phyloP scores from a whole-genome alignment of 2,113 vertebrate genomes.

The Tragelaphus imberbis region DNA sequence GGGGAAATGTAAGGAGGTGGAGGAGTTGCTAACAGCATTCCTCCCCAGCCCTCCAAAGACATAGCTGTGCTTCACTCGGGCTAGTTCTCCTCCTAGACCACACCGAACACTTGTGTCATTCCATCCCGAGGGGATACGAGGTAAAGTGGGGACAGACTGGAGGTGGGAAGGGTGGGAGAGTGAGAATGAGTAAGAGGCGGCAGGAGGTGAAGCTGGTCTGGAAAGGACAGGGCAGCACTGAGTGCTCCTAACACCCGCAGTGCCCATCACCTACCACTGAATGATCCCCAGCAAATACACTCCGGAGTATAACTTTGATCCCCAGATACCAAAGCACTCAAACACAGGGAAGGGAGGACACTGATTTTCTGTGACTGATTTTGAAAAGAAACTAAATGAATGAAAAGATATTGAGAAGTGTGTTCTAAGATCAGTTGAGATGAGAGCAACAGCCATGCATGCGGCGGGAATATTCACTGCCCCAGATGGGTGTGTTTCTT shows the following conservation, averaged over 20 bases:
- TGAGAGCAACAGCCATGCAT: fast-evolving
- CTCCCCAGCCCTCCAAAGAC: neutral
- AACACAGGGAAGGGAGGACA: neutral
- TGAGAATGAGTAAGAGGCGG: neutral
- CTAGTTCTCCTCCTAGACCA: neutral
- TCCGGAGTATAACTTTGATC: neutral
- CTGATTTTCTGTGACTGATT: neutral
- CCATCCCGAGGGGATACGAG: neutral
- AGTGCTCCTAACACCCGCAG: neutral
- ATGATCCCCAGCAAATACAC: neutral
- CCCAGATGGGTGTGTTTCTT: neutral
- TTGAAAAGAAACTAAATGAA: neutral
- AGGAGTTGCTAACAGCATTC: neutral
- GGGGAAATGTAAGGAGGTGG: neutral
- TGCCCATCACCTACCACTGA: neutral
- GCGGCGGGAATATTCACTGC: too few relatives aligned
- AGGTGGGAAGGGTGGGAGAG: neutral
- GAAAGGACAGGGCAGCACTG: neutral
- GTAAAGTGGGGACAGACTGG: neutral
- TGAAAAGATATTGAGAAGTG: neutral
- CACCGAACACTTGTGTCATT: neutral
- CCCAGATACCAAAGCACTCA: neutral
- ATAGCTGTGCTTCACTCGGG: neutral
- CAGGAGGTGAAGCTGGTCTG: neutral
- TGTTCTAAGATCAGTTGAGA: neutral